Evolutionary conservation across 1,140 invertebrate genomes (phyloP).

Genomic region (Apis dorsata): DNA sequence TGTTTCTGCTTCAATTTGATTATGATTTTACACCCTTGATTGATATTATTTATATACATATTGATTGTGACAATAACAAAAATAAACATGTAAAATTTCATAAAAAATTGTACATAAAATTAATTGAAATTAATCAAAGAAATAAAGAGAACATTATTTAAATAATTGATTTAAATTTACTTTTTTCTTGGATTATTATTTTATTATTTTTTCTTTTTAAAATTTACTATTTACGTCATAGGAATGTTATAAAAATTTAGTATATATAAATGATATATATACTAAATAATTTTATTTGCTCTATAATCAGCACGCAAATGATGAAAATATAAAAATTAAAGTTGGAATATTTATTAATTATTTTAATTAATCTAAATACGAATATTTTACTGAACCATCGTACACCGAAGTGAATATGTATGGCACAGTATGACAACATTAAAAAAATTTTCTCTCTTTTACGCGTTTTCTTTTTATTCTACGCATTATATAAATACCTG

Average conservation of each 20-base stretch:
- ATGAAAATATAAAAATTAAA: slow-evolving; percentile 13
- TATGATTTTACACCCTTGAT: slow-evolving; percentile 35
- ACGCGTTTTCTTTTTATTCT: neutral
- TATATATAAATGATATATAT: neutral
- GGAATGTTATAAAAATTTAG: neutral
- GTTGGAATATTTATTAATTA: neutral
- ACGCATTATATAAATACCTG: neutral
- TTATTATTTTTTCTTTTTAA: neutral
- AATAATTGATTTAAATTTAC: neutral
- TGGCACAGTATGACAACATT: slow-evolving; percentile 52
- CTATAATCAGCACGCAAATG: slow-evolving; percentile 23
- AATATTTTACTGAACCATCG: slow-evolving; percentile 42
- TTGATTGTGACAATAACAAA: neutral
- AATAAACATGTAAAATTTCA: neutral
- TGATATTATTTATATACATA: slow-evolving; percentile 10
- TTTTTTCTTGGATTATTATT: neutral
- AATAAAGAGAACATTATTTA: neutral
- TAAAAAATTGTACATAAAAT: neutral
- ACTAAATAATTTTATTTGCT: slow-evolving; percentile 34
- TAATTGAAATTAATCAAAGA: neutral
- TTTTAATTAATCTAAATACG: neutral
- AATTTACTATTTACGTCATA: neutral
- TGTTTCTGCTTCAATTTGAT: slow-evolving; percentile 28
- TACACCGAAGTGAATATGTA: slow-evolving; percentile 39
- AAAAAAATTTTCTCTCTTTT: neutral